Conservation (phyloP, 2,888 invertebrate genomes). For the Oasisia sp. region DNA sequence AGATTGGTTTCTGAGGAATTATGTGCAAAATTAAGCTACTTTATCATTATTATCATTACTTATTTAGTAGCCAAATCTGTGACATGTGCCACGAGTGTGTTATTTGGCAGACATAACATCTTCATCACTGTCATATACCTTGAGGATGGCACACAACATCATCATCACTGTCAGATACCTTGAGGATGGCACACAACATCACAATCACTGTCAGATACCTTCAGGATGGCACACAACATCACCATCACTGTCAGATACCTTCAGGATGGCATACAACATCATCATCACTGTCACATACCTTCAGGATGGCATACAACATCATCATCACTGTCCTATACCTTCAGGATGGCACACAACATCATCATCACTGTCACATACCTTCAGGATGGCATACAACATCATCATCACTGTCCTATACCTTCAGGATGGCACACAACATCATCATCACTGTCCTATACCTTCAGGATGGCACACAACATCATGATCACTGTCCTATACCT, state of each 20-base stretch:
- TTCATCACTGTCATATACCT: conserved; percentile 43
- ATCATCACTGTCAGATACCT: conserved; percentile 43
- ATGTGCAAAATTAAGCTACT: no score
- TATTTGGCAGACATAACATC: no score
- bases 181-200: conserved; percentile 51
- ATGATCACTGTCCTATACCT: conserved; percentile 43
- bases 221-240: conserved; percentile 50
- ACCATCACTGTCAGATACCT: conserved; percentile 43
- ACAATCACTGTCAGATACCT: conserved; percentile 43
- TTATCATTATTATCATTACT: no score
- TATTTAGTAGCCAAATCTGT: no score
- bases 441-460: conserved; percentile 43
- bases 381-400: conserved; percentile 50
- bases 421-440: conserved; percentile 50
- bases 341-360: conserved; percentile 50
- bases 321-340: conserved; percentile 43
- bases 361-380: conserved; percentile 43
- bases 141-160: conserved; percentile 51
- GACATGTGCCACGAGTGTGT: no score
- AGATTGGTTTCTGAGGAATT: no score
- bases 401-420: conserved; percentile 43
- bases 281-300: conserved; percentile 43
- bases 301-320: conserved; percentile 50
- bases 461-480: conserved; percentile 50
- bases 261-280: conserved; percentile 50